phyloP scores from a whole-genome alignment of 2,888 invertebrate genomes.

The Drosophila birchii region DNA sequence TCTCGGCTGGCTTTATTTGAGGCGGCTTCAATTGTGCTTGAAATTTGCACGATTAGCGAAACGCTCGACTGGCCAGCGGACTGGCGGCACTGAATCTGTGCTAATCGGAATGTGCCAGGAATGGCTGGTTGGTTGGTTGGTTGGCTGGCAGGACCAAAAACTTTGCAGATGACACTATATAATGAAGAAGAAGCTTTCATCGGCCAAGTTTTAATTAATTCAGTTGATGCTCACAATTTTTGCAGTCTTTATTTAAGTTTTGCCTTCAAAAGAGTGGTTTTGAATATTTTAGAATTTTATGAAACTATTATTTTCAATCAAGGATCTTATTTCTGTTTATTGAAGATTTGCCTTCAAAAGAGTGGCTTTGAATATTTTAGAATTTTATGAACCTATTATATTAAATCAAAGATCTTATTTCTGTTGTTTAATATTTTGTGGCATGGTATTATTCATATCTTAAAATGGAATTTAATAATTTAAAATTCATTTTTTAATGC shows the following conservation, averaged over 20 bases:
- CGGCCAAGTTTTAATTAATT: constrained; percentile 23
- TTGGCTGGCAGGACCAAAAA: constrained; percentile 1
- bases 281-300: not conserved
- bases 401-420: not conserved
- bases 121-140: not conserved
- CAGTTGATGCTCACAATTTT: not conserved
- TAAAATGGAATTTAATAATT: too few species aligned
- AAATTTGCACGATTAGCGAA: constrained; percentile 70
- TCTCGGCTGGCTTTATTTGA: constrained; percentile 46
- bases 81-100: constrained; percentile 24
- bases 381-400: not conserved
- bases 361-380: not conserved
- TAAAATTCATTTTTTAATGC: too few species aligned
- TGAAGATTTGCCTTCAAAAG: not conserved
- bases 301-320: not conserved
- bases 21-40: constrained; percentile 72
- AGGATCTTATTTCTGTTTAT: not conserved
- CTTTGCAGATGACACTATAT: not conserved
- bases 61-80: constrained; percentile 42
- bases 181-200: constrained; percentile 9
- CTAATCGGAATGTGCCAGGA: constrained; percentile 23
- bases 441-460: too few species aligned
- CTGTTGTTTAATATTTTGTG: too few species aligned
- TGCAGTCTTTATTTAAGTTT: not conserved
- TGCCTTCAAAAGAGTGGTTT: not conserved